Base-by-base conservation (phyloP, 1,140 invertebrate species). In the Camponotus floridanus region DNA sequence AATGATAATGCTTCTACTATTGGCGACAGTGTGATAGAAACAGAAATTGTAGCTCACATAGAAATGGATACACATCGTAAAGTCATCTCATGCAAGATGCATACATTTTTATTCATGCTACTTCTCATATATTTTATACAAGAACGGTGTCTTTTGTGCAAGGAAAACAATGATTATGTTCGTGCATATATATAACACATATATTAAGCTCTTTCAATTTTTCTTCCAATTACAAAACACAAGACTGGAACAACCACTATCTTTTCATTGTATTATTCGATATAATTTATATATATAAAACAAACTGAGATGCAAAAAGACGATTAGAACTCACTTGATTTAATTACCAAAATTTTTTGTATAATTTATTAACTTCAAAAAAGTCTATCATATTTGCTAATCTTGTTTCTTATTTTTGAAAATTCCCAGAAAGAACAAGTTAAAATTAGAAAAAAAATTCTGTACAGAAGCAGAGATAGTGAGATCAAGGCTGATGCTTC, bases 51-150 rank as follows among this genome's bases (percentile, higher is more conserved):
- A 57, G 36, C 55, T 59, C 31, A 68, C 68, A 51, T 18, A 71
- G 13, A 65, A 9, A 45, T 55, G n/a, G 7, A 57, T 13, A 18
- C 31, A 15, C 61, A 45, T 68, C 15, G n/a, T 21, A 57, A 83
- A 61, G 36, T 62, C 21, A 42, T 33, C 39, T 81, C 79, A 83
- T 83, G 79, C 79, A 74, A 73, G 26, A 59, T 73, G 45, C 51
- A 71, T 39, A 62, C 31, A 83, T 21, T 48, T 73, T 45, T 57
- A 73, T 36, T 80, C 65, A 80, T 83, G 79, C 79, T 59, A 71
- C 8, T 59, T 33, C 36, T 45, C 2, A 7, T 42, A 64, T 65
- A 76, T 65, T 65, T 70, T 26, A 39, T 15, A 36, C n/a, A 18
- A 51, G n/a, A 68, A 80, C 4, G 7, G 2, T 8, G 4, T 26